Evolutionary conservation across 2,113 vertebrate species (phyloP).

Genomic region (human): GRCh38 chr15:66979001-66979500

Average conservation of each 20-base stretch:
- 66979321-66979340: neutral
- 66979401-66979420: neutral
- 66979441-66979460: neutral
- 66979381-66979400: neutral
- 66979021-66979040: too few species aligned
- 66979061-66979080: too few species aligned
- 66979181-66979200: neutral
- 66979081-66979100: too few species aligned
- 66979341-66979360: neutral
- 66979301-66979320: neutral
- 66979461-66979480: too few species aligned
- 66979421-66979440: neutral
- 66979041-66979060: too few species aligned
- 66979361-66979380: neutral
- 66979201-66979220: neutral
- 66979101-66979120: too few species aligned
- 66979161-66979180: neutral
- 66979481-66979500: too few species aligned
- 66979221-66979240: neutral
- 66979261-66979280: neutral
- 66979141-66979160: conserved; percentile 9
- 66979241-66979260: neutral
- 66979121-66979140: neutral
- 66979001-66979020: too few species aligned
- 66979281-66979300: neutral